Evolutionary conservation across 2,888 invertebrate genomes (phyloP).

Genomic region (Aspidiotus rigidus): DNA sequence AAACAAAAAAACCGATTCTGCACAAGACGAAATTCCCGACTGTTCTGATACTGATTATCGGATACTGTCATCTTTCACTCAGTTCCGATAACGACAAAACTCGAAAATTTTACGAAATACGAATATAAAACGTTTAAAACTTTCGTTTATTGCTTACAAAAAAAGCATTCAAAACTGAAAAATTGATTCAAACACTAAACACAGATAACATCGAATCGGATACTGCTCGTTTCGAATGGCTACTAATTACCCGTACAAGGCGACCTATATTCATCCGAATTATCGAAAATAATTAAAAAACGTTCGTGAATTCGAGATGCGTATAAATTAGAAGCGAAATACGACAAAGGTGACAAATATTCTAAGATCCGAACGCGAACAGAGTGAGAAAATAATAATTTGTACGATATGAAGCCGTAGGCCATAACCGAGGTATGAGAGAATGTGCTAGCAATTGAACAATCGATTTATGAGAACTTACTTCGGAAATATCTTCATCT

Average conservation of each 20-base stretch:
- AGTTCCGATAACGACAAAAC: too few relatives aligned
- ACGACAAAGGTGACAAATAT: background rate
- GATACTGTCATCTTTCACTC: too few relatives aligned
- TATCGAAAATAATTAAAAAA: background rate
- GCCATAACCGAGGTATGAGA: constrained; percentile 20
- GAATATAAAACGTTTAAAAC: too few relatives aligned
- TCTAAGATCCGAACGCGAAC: background rate
- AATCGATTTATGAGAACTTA: constrained; percentile 47
- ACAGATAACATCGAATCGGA: background rate
- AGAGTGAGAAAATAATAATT: constrained; percentile 21
- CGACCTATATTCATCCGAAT: constrained; percentile 27
- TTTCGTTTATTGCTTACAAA: too few relatives aligned
- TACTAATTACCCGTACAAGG: constrained; percentile 29
- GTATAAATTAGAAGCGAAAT: constrained; percentile 6
- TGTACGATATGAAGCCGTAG: constrained; percentile 26
- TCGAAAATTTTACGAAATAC: too few relatives aligned
- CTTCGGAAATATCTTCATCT: constrained; percentile 93
- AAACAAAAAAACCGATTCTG: background rate
- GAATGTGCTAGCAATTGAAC: constrained; percentile 11
- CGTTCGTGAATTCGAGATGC: too few relatives aligned
- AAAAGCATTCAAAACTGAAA: background rate
- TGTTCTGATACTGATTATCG: background rate
- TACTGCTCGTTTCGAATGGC: constrained; percentile 9
- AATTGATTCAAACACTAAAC: background rate
- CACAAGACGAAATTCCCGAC: background rate